These are phyloP conservation scores for Ophiodon elongatus DNA, from an alignment of 2,113 vertebrate genomes.

Conservation along the genomic window DNA sequence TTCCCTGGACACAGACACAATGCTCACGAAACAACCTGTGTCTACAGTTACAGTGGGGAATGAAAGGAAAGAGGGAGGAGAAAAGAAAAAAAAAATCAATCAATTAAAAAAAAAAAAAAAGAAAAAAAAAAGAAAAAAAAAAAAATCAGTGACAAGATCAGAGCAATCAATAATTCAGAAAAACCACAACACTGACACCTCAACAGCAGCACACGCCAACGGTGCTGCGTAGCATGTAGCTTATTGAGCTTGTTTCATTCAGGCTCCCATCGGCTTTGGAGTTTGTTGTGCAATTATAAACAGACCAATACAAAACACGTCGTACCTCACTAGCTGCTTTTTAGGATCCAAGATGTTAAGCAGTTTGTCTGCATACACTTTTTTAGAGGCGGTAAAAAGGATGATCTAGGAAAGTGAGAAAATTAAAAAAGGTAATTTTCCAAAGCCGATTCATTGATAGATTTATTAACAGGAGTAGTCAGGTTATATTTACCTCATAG, in stretches of 20 bases:
- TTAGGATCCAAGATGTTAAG: slow-evolving; percentile 99
- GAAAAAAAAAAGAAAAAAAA: slow-evolving; percentile 29
- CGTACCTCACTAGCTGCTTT: slow-evolving; percentile 98
- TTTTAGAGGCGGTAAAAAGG: slow-evolving; percentile 99
- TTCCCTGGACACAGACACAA: slow-evolving; percentile 99
- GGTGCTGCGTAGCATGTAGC: background rate
- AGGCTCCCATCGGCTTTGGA: background rate
- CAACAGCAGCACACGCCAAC: slow-evolving; percentile 2
- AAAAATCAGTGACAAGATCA: slow-evolving; percentile 55
- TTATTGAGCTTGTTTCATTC: slow-evolving; percentile 16
- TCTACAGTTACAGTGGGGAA: slow-evolving; percentile 78
- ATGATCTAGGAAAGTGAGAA: slow-evolving; percentile 88
- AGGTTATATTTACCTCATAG: slow-evolving; percentile 90
- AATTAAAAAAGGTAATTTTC: background rate
- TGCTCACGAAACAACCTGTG: slow-evolving; percentile 99
- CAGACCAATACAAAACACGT: background rate
- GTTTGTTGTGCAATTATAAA: background rate
- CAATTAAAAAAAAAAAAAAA: no score
- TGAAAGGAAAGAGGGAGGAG: slow-evolving; percentile 37
- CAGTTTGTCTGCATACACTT: slow-evolving; percentile 99
- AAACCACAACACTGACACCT: slow-evolving; percentile 71
- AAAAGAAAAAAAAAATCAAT: background rate
- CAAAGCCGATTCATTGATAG: background rate
- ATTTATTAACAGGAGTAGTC: background rate
- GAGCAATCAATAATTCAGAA: slow-evolving; percentile 72